Conservation (phyloP, 1,140 invertebrate species). For the Paracyclopina nana region DNA sequence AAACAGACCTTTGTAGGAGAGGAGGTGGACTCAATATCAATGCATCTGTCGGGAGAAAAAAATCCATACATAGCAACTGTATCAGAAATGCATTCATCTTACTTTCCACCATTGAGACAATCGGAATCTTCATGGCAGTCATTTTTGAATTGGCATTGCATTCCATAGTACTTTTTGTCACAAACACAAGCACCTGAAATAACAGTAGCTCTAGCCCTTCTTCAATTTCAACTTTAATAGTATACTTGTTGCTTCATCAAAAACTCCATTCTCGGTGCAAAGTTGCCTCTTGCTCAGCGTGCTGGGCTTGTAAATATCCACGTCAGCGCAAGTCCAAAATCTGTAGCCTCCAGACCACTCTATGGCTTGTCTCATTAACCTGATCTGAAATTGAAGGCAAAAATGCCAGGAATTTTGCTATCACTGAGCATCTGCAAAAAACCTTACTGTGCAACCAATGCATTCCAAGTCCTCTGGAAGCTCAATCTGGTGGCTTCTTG, state of each 20-base stretch:
- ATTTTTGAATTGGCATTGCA: background rate
- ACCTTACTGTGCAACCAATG: slow-evolving; percentile 47
- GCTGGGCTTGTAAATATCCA: slow-evolving; percentile 43
- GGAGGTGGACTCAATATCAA: background rate
- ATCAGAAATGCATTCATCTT: background rate
- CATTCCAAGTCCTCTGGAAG: slow-evolving; percentile 64
- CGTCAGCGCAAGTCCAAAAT: slow-evolving; percentile 88
- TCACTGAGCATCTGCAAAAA: no score
- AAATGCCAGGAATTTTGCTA: no score
- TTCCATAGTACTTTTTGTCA: background rate
- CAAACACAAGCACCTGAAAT: no score
- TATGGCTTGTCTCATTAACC: slow-evolving; percentile 61
- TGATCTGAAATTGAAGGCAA: slow-evolving; percentile 33
- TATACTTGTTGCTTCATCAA: background rate
- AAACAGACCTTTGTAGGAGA: slow-evolving; percentile 6
- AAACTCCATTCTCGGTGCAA: background rate
- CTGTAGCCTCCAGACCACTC: slow-evolving; percentile 65
- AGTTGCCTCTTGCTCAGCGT: background rate
- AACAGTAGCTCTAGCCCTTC: no score
- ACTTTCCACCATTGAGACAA: slow-evolving; percentile 10
- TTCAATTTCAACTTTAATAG: no score
- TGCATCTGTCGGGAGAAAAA: background rate
- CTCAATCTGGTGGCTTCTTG: slow-evolving; percentile 51
- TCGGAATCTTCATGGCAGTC: slow-evolving; percentile 3
- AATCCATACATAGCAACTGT: background rate